Conservation (phyloP, 1,140 invertebrate species). For the Pogonus chalceus region DNA sequence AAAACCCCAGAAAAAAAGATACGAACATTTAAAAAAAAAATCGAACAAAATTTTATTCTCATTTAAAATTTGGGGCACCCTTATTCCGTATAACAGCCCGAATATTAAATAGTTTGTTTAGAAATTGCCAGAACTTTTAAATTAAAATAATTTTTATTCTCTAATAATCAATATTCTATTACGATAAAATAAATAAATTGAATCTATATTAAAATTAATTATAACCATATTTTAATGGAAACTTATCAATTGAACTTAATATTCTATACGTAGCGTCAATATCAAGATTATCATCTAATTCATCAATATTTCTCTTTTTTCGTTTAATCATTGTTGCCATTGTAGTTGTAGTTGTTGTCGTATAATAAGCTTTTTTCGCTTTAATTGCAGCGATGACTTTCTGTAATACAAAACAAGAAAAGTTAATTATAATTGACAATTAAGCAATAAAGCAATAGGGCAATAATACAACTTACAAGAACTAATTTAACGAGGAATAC, state of each 20-base stretch:
- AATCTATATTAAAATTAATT: background rate
- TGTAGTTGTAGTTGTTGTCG: slow-evolving; percentile 15
- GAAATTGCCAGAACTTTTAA: too few species aligned
- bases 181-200: background rate
- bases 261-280: slow-evolving; percentile 14
- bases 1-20: too few species aligned
- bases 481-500: slow-evolving; percentile 72
- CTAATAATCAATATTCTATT: too few species aligned
- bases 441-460: slow-evolving; percentile 12
- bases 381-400: slow-evolving; percentile 39
- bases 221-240: slow-evolving; percentile 7
- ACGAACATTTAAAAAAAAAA: too few species aligned
- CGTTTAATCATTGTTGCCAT: slow-evolving; percentile 20
- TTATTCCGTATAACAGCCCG: too few species aligned
- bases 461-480: slow-evolving; percentile 46
- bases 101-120: too few species aligned
- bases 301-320: slow-evolving; percentile 14
- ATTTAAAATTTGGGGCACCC: too few species aligned
- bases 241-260: slow-evolving; percentile 23
- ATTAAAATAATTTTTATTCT: too few species aligned
- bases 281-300: slow-evolving; percentile 16
- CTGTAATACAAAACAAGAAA: slow-evolving; percentile 19
- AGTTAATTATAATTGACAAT: slow-evolving; percentile 10
- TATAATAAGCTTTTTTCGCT: slow-evolving; percentile 29
- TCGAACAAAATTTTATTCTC: too few species aligned